Conservation (phyloP, 2,888 invertebrate genomes). For the Scaptodrosophila latifasciaeformis region DNA sequence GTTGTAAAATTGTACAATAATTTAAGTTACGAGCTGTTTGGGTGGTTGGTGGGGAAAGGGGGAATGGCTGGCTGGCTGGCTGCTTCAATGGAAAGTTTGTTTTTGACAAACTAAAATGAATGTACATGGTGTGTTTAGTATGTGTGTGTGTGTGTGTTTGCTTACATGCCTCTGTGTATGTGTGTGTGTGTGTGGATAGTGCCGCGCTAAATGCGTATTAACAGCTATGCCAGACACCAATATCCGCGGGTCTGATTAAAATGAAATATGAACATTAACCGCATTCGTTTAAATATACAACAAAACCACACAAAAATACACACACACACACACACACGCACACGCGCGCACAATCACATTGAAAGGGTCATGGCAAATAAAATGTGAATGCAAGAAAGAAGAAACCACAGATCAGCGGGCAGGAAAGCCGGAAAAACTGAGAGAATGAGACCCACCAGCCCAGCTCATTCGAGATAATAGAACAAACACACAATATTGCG, state of each 20-base stretch:
- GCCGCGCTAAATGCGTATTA: slow-evolving; percentile 49
- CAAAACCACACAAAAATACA: slow-evolving; percentile 46
- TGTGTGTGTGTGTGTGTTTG: neutral
- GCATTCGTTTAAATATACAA: slow-evolving; percentile 68
- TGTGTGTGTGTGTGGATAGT: slow-evolving; percentile 34
- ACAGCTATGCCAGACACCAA: slow-evolving; percentile 27
- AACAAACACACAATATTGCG: slow-evolving; percentile 47
- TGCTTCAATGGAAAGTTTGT: slow-evolving; percentile 42
- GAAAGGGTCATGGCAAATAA: too few relatives aligned
- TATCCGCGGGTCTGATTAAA: slow-evolving; percentile 58
- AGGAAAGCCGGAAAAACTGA: neutral
- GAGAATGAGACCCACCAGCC: too few relatives aligned
- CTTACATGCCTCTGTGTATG: slow-evolving; percentile 1
- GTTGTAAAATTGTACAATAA: slow-evolving; percentile 51
- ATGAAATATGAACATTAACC: slow-evolving; percentile 70
- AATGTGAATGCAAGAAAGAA: neutral
- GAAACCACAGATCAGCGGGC: neutral
- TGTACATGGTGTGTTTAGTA: neutral
- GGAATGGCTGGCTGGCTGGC: neutral
- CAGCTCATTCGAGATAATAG: too few relatives aligned
- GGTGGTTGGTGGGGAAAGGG: too few relatives aligned
- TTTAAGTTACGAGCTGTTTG: slow-evolving; percentile 20
- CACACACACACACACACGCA: slow-evolving; percentile 28
- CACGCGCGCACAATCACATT: neutral
- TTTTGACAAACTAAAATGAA: slow-evolving; percentile 61